Evolutionary conservation across 2,888 invertebrate genomes (phyloP).

Genomic region (Melanargia galathea): DNA sequence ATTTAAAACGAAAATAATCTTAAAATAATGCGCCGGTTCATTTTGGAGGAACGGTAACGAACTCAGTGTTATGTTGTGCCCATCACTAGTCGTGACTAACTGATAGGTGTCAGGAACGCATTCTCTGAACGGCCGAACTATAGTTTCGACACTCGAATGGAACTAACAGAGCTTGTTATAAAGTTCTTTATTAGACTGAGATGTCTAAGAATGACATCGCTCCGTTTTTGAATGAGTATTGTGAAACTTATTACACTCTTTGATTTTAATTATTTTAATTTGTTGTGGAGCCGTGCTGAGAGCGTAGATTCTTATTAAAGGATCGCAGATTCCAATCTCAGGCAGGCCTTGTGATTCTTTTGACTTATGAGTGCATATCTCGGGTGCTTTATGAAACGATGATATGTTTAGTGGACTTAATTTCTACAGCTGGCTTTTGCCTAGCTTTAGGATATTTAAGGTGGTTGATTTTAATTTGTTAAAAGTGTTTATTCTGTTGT

Average conservation of each 20-base stretch:
- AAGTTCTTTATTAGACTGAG: too few relatives aligned
- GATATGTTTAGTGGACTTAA: not conserved
- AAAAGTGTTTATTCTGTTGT: too few relatives aligned
- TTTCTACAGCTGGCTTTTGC: not conserved
- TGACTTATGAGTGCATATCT: constrained; percentile 10
- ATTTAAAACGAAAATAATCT: too few relatives aligned
- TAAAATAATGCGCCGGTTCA: too few relatives aligned
- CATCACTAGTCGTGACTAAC: too few relatives aligned
- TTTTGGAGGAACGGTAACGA: too few relatives aligned
- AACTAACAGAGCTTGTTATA: too few relatives aligned
- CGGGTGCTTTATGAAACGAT: not conserved
- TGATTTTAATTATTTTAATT: not conserved
- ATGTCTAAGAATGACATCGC: too few relatives aligned
- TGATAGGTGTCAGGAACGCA: too few relatives aligned
- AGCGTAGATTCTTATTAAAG: not conserved
- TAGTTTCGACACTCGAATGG: too few relatives aligned
- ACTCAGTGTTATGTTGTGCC: too few relatives aligned
- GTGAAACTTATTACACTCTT: not conserved
- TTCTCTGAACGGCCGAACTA: too few relatives aligned
- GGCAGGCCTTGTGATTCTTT: constrained; percentile 15
- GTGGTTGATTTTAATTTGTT: constrained; percentile 41
- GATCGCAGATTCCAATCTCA: not conserved
- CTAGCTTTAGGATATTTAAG: constrained; percentile 3
- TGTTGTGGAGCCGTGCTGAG: constrained; percentile 20
- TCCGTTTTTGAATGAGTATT: not conserved